Percentiles rank a stretch among this genome's conserved stretches.
Conservation (phyloP, 2,888 invertebrate genomes). For the Drosophila differens region DNA sequence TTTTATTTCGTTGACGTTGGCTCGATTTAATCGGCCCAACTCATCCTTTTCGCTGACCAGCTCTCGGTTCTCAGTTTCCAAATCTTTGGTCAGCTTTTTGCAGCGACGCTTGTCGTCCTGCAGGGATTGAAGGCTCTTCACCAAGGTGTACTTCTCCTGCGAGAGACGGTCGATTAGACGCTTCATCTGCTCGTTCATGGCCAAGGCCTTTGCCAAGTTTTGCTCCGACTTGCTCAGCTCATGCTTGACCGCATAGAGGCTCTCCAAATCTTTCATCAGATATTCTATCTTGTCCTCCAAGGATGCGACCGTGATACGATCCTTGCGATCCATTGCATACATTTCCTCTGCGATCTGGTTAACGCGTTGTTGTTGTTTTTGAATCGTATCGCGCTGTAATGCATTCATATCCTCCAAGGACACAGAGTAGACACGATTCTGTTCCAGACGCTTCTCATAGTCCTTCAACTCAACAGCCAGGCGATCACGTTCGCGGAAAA, state of each 20-base stretch:
- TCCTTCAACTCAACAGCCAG: constrained; percentile 80
- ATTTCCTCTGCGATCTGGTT: constrained; percentile 55
- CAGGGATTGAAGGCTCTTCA: constrained; percentile 1
- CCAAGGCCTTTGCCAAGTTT: not conserved
- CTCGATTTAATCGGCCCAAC: constrained; percentile 1
- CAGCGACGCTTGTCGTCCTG: constrained; percentile 8
- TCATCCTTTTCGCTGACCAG: constrained; percentile 5
- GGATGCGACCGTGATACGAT: constrained; percentile 1
- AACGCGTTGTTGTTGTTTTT: constrained; percentile 45
- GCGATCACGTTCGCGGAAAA: constrained; percentile 83
- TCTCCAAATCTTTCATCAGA: constrained; percentile 4
- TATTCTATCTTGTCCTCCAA: constrained; percentile 37
- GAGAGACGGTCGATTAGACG: constrained; percentile 13
- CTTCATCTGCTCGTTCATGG: not conserved
- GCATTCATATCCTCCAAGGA: constrained; percentile 66
- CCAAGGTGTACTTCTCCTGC: constrained; percentile 21
- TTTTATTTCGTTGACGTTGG: constrained; percentile 28
- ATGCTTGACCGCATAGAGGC: accelerated
- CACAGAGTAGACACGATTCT: constrained; percentile 78
- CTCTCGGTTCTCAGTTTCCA: not conserved
- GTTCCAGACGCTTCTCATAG: constrained; percentile 77
- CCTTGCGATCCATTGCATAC: constrained; percentile 45
- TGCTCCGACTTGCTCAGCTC: constrained; percentile 12
- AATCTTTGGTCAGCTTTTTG: not conserved
- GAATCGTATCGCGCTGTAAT: constrained; percentile 48